These are phyloP conservation scores for Agrochola lychnidis DNA, from an alignment of 2,888 invertebrate genomes.

Conservation along the genomic window DNA sequence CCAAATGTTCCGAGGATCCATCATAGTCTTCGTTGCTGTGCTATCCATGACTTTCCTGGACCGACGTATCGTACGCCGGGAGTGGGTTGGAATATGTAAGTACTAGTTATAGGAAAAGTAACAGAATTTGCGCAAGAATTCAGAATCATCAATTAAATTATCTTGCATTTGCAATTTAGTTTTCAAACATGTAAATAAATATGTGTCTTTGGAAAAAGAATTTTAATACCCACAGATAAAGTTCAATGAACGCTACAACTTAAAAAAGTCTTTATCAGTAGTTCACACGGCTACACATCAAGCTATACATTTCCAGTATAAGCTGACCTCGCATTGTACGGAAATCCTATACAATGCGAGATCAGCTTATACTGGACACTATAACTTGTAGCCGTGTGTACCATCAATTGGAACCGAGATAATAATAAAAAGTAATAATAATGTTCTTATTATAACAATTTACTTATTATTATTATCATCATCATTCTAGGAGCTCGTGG, in stretches of 20 bases:
- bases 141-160: neutral
- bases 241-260: neutral
- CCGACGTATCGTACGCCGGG: slow-evolving; percentile 91
- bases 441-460: too few species aligned
- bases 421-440: too few species aligned
- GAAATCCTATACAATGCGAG: too few species aligned
- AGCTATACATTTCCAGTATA: too few species aligned
- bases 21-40: slow-evolving; percentile 97
- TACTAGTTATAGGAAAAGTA: slow-evolving; percentile 25
- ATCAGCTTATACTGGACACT: too few species aligned
- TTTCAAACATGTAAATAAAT: neutral
- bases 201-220: neutral
- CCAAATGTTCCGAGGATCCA: slow-evolving; percentile 98
- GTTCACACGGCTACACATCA: too few species aligned
- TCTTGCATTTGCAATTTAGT: neutral
- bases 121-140: neutral
- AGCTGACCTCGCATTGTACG: too few species aligned
- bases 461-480: too few species aligned
- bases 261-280: neutral
- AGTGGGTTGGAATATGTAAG: slow-evolving; percentile 94
- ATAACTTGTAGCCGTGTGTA: too few species aligned
- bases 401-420: too few species aligned
- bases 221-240: neutral
- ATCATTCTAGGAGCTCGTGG: too few species aligned
- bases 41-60: slow-evolving; percentile 96